Evolutionary conservation across 1,140 invertebrate genomes (phyloP), one percentile per base, ranked within the genome.

Genomic region (Apis mellifera): DNA sequence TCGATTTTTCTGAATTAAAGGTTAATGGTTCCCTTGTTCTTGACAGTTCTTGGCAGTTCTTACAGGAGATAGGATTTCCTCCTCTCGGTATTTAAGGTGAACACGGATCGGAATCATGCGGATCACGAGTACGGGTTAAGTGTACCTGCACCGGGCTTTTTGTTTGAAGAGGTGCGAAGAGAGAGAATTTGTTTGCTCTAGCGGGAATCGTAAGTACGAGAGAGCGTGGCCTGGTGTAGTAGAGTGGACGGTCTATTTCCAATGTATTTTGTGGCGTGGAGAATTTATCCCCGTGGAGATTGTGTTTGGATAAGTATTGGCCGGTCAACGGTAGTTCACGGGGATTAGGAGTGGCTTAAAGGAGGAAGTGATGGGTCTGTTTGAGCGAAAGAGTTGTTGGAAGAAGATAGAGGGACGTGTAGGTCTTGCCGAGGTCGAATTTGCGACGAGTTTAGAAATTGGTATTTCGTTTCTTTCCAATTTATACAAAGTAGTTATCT

Each of bases 81-180:
- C 3, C 32, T 42, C 0, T 7, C 0, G 32, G 32, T 42, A n/a
- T 64, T 26, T 17, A 32, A 32, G n/a, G 42, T 42, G 32, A 42
- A 42, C 19, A 60, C 66, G 76, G 32, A 26, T 69, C 23, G 48
- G 70, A 70, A 42, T 42, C 48, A 78, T 23, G 42, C 23, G 64
- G 12, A 11, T 42, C 55, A 42, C 15, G n/a, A 3, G 21, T 23
- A 42, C 21, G 32, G 64, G 64, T 82, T 66, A 76, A 82, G 64
- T 59, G 57, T 82, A 60, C 69, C 48, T 15, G n/a, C 32, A 23
- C n/a, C 79, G 64, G 54, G 13, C 42, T 76, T 82, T 82, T 82
- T 82, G 64, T 82, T 82, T 82, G 73, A 19, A 19, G 62, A 81
- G 55, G 54, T 60, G 79, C 55, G 42, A n/a, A n/a, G n/a, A 69